Percentiles rank a stretch among this genome's conserved stretches.
These are phyloP conservation scores for Hydropotes inermis DNA, from an alignment of 2,113 vertebrate genomes.

Conservation along the genomic window DNA sequence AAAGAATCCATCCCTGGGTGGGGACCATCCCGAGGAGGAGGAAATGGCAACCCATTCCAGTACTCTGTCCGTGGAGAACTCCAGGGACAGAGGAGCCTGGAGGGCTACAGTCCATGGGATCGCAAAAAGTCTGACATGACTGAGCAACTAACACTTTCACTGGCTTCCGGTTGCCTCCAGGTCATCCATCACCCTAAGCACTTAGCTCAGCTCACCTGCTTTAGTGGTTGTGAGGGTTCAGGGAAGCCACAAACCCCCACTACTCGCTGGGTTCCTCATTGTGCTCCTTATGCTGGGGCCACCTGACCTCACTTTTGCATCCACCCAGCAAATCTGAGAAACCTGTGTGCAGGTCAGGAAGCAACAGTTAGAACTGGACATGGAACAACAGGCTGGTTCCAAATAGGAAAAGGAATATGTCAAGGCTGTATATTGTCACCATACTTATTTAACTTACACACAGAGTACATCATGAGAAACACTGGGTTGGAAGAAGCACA, in stretches of 20 bases:
- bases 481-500: background rate
- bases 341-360: background rate
- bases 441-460: background rate
- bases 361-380: background rate
- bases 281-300: background rate
- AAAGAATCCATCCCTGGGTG: background rate
- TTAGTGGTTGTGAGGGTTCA: background rate
- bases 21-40: background rate
- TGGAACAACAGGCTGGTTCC: background rate
- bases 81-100: background rate
- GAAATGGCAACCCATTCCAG: background rate
- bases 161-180: background rate
- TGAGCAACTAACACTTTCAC: background rate
- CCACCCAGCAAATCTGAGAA: background rate
- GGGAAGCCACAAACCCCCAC: background rate
- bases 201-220: background rate
- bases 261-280: fast-evolving
- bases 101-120: background rate
- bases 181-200: background rate
- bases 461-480: background rate
- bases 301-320: background rate
- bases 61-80: background rate
- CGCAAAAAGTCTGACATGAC: background rate
- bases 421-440: background rate
- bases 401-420: background rate